These are phyloP conservation scores for Saccopteryx leptura DNA, from an alignment of 2,113 vertebrate genomes.

Conservation along the genomic window DNA sequence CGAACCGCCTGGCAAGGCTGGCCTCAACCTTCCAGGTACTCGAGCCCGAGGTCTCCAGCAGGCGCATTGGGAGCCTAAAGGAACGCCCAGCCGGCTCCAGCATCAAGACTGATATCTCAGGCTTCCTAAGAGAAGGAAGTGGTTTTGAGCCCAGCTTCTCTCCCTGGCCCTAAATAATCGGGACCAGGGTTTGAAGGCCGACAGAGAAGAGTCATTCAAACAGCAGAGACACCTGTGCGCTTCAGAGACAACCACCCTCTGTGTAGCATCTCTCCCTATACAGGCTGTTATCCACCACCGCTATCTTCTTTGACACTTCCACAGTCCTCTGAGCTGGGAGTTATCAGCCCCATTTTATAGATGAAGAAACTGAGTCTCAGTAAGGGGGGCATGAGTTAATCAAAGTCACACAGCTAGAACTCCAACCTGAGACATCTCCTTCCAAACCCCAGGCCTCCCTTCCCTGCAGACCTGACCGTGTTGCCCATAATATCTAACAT, in stretches of 20 bases:
- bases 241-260: neutral
- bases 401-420: neutral
- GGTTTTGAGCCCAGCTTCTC: neutral
- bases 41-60: neutral
- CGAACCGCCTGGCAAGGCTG: neutral
- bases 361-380: conserved; percentile 32
- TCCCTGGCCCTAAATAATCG: neutral
- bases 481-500: neutral
- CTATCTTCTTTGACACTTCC: neutral
- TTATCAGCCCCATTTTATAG: neutral
- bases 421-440: neutral
- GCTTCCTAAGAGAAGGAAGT: conserved; percentile 2
- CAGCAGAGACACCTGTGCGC: neutral
- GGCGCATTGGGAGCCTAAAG: neutral
- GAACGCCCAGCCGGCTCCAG: neutral
- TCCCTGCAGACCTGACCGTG: accelerated
- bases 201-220: neutral
- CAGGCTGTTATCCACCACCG: neutral
- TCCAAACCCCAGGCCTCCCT: neutral
- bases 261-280: neutral
- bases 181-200: neutral
- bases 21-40: neutral
- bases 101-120: neutral
- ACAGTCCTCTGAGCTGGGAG: neutral
- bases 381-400: neutral